phyloP scores from a whole-genome alignment of 2,113 vertebrate genomes.

The Rynchops niger region DNA sequence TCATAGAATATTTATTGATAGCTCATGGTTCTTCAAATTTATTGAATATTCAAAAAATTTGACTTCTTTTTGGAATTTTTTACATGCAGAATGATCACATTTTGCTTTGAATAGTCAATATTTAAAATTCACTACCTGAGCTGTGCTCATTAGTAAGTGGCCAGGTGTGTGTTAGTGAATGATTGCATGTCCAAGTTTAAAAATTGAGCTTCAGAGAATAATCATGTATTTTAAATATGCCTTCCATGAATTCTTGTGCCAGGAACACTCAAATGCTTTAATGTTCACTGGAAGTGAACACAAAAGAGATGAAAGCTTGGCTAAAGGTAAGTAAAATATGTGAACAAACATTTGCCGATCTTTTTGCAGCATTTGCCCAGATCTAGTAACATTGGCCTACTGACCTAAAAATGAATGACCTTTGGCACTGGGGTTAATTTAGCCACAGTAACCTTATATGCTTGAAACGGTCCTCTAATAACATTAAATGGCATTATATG shows the following conservation, averaged over 20 bases:
- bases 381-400: background rate
- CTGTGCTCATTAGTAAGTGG: constrained; percentile 40
- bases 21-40: constrained; percentile 19
- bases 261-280: background rate
- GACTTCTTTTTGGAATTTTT: constrained; percentile 14
- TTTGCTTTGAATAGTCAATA: constrained; percentile 43
- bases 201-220: constrained; percentile 19
- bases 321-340: background rate
- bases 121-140: constrained; percentile 46
- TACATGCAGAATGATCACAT: constrained; percentile 16
- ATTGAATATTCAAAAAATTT: constrained; percentile 47
- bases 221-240: background rate
- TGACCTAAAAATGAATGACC: background rate
- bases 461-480: background rate
- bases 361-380: background rate
- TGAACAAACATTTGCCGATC: background rate
- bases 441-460: background rate
- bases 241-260: background rate
- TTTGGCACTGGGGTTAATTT: background rate
- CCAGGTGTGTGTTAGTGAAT: background rate
- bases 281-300: background rate
- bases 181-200: background rate
- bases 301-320: background rate
- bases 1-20: constrained; percentile 65
- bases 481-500: background rate